phyloP scores from a whole-genome alignment of 2,113 vertebrate genomes.

The Laterallus jamaicensis region DNA sequence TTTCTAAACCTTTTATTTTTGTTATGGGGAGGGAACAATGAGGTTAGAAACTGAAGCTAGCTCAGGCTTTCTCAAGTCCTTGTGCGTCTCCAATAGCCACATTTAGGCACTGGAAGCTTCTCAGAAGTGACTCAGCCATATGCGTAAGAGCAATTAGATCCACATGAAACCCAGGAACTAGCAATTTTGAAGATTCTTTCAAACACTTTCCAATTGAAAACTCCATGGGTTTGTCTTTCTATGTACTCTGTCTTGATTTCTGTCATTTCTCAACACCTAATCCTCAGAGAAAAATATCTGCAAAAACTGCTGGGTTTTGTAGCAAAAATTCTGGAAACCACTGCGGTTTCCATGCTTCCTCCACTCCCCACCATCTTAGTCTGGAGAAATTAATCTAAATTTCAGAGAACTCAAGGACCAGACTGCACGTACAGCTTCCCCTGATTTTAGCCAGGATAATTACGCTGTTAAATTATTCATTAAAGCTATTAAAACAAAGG shows the following conservation, averaged over 20 bases:
- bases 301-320: not conserved
- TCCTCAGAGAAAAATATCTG: not conserved
- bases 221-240: not conserved
- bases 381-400: not conserved
- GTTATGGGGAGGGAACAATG: not conserved
- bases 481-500: not conserved
- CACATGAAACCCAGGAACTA: not conserved
- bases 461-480: not conserved
- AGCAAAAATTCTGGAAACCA: not conserved
- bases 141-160: not conserved
- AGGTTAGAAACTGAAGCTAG: not conserved
- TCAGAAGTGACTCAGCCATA: not conserved
- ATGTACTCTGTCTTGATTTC: not conserved
- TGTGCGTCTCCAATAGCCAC: not conserved
- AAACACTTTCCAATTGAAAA: not conserved
- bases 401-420: not conserved
- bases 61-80: not conserved
- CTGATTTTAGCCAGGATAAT: not conserved
- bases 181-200: not conserved
- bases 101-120: not conserved
- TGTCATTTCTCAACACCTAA: not conserved
- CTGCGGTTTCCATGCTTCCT: not conserved
- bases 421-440: not conserved
- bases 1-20: constrained; percentile 5
- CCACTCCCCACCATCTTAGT: rapidly evolving